Base-by-base conservation (phyloP, 64 coral and sea anemone species). In the Porites lutea region DNA sequence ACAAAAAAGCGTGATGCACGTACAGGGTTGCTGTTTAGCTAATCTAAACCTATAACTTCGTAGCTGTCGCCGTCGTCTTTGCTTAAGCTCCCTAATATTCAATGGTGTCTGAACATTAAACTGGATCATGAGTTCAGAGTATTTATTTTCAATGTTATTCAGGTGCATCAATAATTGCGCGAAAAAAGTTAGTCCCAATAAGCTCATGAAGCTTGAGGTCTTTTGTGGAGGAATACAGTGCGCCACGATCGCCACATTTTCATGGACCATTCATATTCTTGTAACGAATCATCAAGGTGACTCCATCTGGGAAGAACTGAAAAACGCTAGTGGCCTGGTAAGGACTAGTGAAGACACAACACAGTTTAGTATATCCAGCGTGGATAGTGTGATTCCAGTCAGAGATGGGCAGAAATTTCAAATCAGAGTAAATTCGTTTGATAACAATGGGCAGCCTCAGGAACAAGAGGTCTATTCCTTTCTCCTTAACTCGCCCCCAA, bases 121-220 rank as follows among this genome's bases (percentile, higher is more conserved):
- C 54, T 57, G 7, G 7, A 57, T 9, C 12, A 4, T 12, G 7
- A 57, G 4, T 7, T 12, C 12, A 6, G 54, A 7, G 54, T 65
- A 16, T 65, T 65, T 65, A 16, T 16, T 65, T 65, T 65, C 18
- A 19, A 72, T 8, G 2, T 13, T 18, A 51, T 19, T 84, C 21
- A 84, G 81, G n/a, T 84, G 81, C 44, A 48, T 84, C 63, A 84
- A 52, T 84, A 84, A 84, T 52, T 84, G 81, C 64, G 11, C 19
- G 48, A 18, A 2, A n/a, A 84, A 84, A 52, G 63, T 84, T 60
- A 65, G 59, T 47, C 18, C 63, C 11, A 15, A 66, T 11, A 44
- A 63, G 47, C 81, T 13, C 12, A 8, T 84, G 5, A 68, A 61
- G 11, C 63, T 84, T 19, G 20, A 52, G 52, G 62, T 68, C 45